Base-by-base conservation (phyloP, 2,888 invertebrate species). In the Drosophila rellima region DNA sequence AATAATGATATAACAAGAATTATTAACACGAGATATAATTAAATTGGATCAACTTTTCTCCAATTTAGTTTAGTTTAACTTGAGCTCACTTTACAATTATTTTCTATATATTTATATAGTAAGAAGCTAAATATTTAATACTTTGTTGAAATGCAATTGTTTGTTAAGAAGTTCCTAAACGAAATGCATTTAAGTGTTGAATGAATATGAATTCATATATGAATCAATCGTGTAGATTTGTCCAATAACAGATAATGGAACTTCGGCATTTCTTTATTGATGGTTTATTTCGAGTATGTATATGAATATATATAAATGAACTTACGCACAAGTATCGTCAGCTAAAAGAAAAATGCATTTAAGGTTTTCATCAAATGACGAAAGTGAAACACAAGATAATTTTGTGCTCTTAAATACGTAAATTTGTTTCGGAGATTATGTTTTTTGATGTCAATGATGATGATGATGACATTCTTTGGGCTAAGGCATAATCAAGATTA, bases 131-230 rank as follows among this genome's bases (percentile, higher is more conserved):
- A 39, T 54, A 29, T 50, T 40, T 45, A 75, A 63, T 69, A 55
- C 60, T 75, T 62, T 76, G 79, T 70, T 78, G 31, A 55, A 55
- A 70, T 67, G 64, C 61, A 63, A 74, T 69, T 80, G 74, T 76
- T 72, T 82, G 74, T 78, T 85, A 71, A 74, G 81, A 83, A 86
- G 84, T 84, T 83, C 84, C 83, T 84, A 84, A 79, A 70, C 69
- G 50, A 75, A 60, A 68, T 72, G 76, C 82, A 82, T 80, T 80
- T 80, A 80, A 70, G 66, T 69, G 59, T 73, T 70, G 48, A 74
- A 66, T 45, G 39, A 52, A 74, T 50, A 61, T 51, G 33, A 35
- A 68, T 45, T 55, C 33, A n/a, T 35, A 35, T 37, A 39, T 29
- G 18, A 54, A 74, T 69, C 59, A 69, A 39, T 56, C 47, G 60